These are phyloP conservation scores for Nephila pilipes DNA, from an alignment of 1,140 invertebrate species.

Conservation along the genomic window DNA sequence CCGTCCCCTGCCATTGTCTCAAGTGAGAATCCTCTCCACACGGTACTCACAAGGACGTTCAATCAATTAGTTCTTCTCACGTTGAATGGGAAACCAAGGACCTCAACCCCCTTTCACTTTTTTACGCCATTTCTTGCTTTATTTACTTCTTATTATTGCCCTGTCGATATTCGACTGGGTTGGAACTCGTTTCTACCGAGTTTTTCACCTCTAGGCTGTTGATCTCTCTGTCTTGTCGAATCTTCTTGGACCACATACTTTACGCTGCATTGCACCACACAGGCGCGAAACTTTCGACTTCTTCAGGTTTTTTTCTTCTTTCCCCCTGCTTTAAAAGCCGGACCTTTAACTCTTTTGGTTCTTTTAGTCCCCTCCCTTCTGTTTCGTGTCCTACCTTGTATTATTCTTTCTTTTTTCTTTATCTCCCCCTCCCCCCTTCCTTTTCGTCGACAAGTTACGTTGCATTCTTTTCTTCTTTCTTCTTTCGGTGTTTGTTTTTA, in stretches of 20 bases:
- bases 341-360: background rate
- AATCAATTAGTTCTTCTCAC: conserved; percentile 75
- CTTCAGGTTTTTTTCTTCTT: background rate
- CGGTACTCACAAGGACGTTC: conserved; percentile 58
- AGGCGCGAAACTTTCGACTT: background rate
- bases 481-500: background rate
- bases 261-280: conserved; percentile 30
- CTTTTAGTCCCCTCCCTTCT: background rate
- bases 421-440: background rate
- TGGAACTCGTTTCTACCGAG: conserved; percentile 44
- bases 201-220: conserved; percentile 61
- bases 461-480: background rate
- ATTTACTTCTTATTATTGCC: conserved; percentile 1
- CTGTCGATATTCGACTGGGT: background rate
- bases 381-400: conserved; percentile 5
- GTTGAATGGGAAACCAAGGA: conserved; percentile 27
- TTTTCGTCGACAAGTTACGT: background rate
- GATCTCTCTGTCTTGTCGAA: conserved; percentile 19
- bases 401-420: background rate
- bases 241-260: conserved; percentile 53
- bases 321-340: background rate
- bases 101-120: conserved; percentile 51
- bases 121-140: conserved; percentile 29
- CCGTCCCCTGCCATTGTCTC: conserved; percentile 52
- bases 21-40: conserved; percentile 45